These are phyloP conservation scores for Octodon degus DNA, from an alignment of 2,113 vertebrate genomes.

Conservation along the genomic window DNA sequence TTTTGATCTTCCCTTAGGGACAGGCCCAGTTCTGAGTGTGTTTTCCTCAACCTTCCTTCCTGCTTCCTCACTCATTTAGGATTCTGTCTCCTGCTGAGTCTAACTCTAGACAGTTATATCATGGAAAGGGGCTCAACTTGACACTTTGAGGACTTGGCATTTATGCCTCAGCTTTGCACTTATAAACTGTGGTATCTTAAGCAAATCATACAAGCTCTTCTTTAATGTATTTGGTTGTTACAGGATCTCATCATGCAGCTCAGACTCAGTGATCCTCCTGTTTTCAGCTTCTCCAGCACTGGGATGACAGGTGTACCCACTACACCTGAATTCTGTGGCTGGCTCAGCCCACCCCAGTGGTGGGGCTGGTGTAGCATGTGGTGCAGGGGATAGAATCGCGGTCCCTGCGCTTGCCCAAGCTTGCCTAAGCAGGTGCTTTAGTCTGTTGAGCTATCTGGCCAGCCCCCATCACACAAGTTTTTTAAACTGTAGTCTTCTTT, in stretches of 20 bases:
- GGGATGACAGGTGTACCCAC: no score
- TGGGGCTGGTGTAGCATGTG: no score
- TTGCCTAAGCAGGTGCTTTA: no score
- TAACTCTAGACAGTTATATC: constrained; percentile 7
- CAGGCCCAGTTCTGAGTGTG: background rate
- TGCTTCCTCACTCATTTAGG: background rate
- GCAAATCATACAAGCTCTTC: background rate
- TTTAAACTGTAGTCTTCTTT: background rate
- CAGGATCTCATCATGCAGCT: no score
- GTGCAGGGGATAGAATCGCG: no score
- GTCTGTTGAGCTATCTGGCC: no score
- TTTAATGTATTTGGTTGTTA: no score
- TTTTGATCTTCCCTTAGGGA: background rate
- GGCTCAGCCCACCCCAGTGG: no score
- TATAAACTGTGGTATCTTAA: background rate
- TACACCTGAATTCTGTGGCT: no score
- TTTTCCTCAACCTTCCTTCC: background rate
- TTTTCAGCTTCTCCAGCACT: no score
- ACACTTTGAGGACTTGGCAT: constrained; percentile 25
- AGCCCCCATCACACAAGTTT: background rate
- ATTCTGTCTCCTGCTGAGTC: background rate
- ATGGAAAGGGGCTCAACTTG: constrained; percentile 24
- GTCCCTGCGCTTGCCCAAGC: no score
- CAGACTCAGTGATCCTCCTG: no score
- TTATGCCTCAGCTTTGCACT: background rate